Evolutionary conservation across 2,113 vertebrate genomes (phyloP), one percentile per base, ranked within the genome.

Genomic region (Erythrocercus mccallii): DNA sequence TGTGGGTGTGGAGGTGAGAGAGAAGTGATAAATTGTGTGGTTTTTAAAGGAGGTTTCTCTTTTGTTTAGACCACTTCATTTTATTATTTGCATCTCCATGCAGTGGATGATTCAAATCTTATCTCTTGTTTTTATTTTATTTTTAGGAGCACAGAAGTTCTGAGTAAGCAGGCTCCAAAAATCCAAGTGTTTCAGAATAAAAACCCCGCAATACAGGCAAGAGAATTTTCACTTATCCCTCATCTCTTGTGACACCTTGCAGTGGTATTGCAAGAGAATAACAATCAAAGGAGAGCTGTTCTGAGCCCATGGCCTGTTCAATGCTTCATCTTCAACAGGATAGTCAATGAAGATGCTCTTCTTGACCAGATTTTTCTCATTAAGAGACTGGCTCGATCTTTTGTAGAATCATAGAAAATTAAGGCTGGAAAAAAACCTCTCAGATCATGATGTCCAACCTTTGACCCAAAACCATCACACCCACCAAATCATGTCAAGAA

Each of bases 161-260:
- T 50, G 27, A 4, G 31, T 42, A 35, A 66, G 17, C 4, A 45
- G 30, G 19, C 23, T 62, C 10, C 17, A 80, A 88, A 89, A 80
- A 31, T 48, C 12, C 33, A 62, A 48, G 5, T 44, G 5, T 70
- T 74, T 37, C 27, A 37, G 11, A 57, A 18, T 11, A 28, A 65
- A 73, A 56, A 8, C 0, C 1, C 12, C 35, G 68, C 5, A 54
- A 50, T 5, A 48, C 0, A 69, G 23, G 4, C 9, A 77, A 66
- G 10, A 88, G 35, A 1, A 73, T 58, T 73, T 86, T 22, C 9
- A 45, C 10, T n/a, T 77, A 16, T 16, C 5, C 6, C 8, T n/a
- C 22, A 19, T 22, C 22, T 58, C 11, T 11, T 71, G 15, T 15
- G 28, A 72, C 27, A 71, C 6, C 18, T 31, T 35, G 17, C 2